Percentiles rank a stretch among this genome's conserved stretches.
These are phyloP conservation scores for Folsomia candida DNA, from an alignment of 2,888 invertebrate genomes.

Conservation along the genomic window DNA sequence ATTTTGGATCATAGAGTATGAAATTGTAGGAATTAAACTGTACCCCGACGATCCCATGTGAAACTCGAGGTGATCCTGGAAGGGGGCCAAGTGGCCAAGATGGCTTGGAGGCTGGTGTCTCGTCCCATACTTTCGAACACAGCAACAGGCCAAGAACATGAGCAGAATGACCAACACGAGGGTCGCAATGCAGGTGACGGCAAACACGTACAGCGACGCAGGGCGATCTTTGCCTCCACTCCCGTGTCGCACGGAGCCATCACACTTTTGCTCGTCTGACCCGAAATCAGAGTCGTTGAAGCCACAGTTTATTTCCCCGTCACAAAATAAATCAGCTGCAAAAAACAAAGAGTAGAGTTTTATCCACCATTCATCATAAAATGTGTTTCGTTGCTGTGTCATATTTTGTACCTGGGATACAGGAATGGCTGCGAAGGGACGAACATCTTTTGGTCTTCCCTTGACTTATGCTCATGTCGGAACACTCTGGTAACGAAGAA, in stretches of 20 bases:
- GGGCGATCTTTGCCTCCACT: constrained; percentile 21
- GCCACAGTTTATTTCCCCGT: constrained; percentile 36
- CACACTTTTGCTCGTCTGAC: constrained; percentile 32
- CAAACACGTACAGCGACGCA: constrained; percentile 46
- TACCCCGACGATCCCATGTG: constrained; percentile 23
- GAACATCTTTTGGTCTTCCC: constrained; percentile 38
- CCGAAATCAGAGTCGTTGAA: constrained; percentile 43
- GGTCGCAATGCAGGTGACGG: constrained; percentile 44
- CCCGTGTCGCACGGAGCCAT: constrained; percentile 13
- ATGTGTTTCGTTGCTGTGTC: too few species aligned
- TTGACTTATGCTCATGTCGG: constrained; percentile 18
- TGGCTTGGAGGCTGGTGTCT: background rate
- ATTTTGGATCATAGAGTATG: too few species aligned
- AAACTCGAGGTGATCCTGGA: constrained; percentile 21
- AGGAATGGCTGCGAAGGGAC: constrained; percentile 31
- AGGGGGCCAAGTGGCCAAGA: background rate
- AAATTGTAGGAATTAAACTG: background rate
- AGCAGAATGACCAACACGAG: constrained; percentile 45
- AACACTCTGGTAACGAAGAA: constrained; percentile 45
- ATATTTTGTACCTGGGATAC: constrained; percentile 35
- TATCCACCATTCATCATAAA: background rate
- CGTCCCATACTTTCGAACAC: constrained; percentile 40
- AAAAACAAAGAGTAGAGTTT: background rate
- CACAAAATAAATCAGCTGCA: constrained; percentile 28
- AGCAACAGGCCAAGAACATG: constrained; percentile 46